Conservation (phyloP, 2,888 invertebrate species). For the Xestobium rufovillosum region DNA sequence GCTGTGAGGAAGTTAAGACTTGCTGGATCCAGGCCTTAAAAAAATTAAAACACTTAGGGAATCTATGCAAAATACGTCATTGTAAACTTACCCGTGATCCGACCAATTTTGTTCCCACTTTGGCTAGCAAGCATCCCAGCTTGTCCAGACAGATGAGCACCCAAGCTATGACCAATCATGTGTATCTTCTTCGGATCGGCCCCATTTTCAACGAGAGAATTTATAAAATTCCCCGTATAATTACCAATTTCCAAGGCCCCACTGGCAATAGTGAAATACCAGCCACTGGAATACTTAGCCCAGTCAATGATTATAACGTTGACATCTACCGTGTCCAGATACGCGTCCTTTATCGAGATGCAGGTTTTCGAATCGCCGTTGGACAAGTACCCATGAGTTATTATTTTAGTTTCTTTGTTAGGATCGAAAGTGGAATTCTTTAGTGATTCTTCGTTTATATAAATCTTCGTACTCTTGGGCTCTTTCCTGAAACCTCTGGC, state of each 20-base stretch:
- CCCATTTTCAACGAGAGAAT: conserved; percentile 35
- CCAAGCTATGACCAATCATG: conserved; percentile 53
- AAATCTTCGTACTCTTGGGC: background rate
- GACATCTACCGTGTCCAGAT: conserved; percentile 41
- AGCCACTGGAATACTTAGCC: conserved; percentile 28
- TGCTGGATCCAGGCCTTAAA: conserved; percentile 58
- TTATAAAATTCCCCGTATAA: conserved; percentile 45
- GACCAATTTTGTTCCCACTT: conserved; percentile 22
- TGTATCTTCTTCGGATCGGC: conserved; percentile 43
- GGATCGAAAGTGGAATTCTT: conserved; percentile 35
- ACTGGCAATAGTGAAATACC: conserved; percentile 34
- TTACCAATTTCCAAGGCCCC: conserved; percentile 45
- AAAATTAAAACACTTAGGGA: conserved; percentile 34
- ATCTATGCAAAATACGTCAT: too few relatives aligned
- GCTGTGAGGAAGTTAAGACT: conserved; percentile 47
- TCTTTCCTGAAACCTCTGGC: too few relatives aligned
- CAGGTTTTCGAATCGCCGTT: conserved; percentile 40
- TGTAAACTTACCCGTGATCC: conserved; percentile 30
- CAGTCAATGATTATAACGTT: conserved; percentile 44
- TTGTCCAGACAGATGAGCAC: conserved; percentile 49
- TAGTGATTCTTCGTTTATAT: conserved; percentile 7
- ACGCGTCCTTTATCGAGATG: conserved; percentile 43
- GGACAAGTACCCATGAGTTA: conserved; percentile 51
- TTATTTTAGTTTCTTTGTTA: conserved; percentile 43
- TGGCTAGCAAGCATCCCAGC: conserved; percentile 28